A percentile compares a stretch with the other conserved stretches of the same genome.
phyloP scores from a whole-genome alignment of 2,797 vertebrate genomes.

The Halcyon chelicuti region DNA sequence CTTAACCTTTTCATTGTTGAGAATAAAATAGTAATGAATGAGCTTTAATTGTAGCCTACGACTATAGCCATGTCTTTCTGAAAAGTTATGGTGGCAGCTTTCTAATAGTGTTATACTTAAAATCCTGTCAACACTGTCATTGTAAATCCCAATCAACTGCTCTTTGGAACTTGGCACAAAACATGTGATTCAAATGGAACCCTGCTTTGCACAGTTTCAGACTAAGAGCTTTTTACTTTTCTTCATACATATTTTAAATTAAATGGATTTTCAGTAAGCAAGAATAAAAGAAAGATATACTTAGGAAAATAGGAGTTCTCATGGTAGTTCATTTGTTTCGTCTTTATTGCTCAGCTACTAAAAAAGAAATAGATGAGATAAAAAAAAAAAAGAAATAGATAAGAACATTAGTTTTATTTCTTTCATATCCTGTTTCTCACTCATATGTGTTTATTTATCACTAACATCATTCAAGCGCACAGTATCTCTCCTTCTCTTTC shows the following conservation, averaged over 20 bases:
- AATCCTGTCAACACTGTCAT: not conserved
- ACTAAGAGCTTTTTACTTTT: not conserved
- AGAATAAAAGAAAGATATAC: not conserved
- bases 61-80: not conserved
- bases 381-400: not conserved
- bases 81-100: not conserved
- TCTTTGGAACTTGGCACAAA: not conserved
- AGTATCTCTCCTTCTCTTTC: not conserved
- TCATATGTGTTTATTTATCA: not conserved
- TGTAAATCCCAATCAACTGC: not conserved
- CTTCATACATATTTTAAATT: conserved; percentile 45
- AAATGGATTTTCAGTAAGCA: conserved; percentile 17
- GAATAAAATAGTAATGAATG: conserved; percentile 2
- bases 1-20: conserved; percentile 15
- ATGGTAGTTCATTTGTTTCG: conserved; percentile 6
- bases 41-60: not conserved
- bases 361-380: conserved; percentile 12
- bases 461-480: not conserved
- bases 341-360: not conserved
- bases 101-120: conserved; percentile 18
- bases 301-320: not conserved
- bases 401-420: conserved; percentile 37
- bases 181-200: conserved; percentile 12
- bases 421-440: conserved; percentile 15
- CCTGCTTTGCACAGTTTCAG: not conserved